phyloP scores from a whole-genome alignment of 92 coral and sea anemone species.

The Palythoa heliodiscus region DNA sequence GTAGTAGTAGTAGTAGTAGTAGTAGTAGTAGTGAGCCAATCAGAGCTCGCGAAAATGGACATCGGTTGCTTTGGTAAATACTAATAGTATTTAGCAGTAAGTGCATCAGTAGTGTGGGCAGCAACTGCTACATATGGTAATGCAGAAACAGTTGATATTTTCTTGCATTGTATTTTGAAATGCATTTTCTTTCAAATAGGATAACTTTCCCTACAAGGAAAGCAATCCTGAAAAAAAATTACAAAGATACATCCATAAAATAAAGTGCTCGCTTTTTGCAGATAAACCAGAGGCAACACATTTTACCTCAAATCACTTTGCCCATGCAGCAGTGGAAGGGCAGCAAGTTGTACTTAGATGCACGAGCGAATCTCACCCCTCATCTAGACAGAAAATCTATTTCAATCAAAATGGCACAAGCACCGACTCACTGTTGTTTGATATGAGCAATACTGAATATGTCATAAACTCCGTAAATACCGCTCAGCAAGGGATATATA shows the following conservation, averaged over 20 bases:
- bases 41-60: too few species aligned
- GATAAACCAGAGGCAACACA: constrained; percentile 28
- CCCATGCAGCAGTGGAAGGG: neutral
- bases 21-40: too few species aligned
- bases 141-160: too few species aligned
- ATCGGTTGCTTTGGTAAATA: too few species aligned
- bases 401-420: neutral
- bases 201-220: neutral
- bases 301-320: constrained; percentile 23
- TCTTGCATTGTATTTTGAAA: too few species aligned
- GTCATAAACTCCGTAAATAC: neutral
- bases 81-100: too few species aligned
- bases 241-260: neutral
- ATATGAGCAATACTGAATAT: neutral
- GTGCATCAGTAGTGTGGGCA: too few species aligned
- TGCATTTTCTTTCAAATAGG: too few species aligned
- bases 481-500: neutral
- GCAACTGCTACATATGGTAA: too few species aligned
- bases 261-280: neutral
- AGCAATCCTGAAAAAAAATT: neutral
- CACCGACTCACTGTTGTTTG: neutral
- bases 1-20: too few species aligned
- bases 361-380: neutral
- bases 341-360: constrained; percentile 15
- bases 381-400: neutral